A percentile compares a stretch with the other conserved stretches of the same genome.
These are phyloP conservation scores for Charaxes varanes DNA, from an alignment of 1,140 invertebrate genomes.

Conservation along the genomic window DNA sequence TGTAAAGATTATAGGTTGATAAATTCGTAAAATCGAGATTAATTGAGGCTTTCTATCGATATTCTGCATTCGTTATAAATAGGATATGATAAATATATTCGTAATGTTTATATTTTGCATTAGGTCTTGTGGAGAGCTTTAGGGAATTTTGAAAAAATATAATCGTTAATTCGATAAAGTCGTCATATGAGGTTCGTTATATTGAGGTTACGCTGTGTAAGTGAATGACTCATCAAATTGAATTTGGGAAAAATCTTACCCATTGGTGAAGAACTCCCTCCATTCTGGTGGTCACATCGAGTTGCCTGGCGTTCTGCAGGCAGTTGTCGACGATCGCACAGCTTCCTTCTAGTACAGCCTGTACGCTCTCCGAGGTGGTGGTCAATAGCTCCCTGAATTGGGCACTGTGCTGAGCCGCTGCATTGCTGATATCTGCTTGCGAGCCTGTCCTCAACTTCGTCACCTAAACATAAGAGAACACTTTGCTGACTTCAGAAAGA, in stretches of 20 bases:
- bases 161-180: no score
- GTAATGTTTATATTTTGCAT: background rate
- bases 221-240: no score
- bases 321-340: conserved; percentile 6
- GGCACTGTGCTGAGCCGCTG: background rate
- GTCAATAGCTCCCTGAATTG: background rate
- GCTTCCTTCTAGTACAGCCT: conserved; percentile 7
- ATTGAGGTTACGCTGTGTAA: no score
- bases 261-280: conserved; percentile 32
- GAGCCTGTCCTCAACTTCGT: no score
- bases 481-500: no score
- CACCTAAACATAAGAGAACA: no score
- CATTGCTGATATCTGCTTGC: background rate
- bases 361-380: background rate
- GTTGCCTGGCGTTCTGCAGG: conserved; percentile 13
- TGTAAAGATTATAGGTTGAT: background rate
- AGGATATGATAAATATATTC: background rate
- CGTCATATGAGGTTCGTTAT: no score
- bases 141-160: no score
- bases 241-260: conserved; percentile 28
- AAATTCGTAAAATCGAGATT: no score
- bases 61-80: no score
- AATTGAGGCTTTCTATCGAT: no score
- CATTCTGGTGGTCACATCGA: conserved; percentile 27
- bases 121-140: no score